Conservation (phyloP, 2,888 invertebrate genomes). For the Chelonus formosanus region DNA sequence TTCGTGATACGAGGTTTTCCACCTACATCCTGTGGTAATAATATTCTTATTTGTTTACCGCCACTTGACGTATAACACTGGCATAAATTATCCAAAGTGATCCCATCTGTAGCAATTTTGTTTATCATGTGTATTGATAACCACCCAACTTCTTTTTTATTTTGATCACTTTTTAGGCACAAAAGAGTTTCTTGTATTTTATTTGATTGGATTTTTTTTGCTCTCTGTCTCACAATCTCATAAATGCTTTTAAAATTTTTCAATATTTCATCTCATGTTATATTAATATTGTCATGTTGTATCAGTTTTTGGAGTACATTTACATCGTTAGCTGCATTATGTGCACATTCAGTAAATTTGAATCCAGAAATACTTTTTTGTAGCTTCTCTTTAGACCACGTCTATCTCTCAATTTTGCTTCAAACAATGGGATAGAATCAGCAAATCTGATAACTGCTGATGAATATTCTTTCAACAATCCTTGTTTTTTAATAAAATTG, state of each 20-base stretch:
- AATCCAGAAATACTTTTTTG: constrained; percentile 9
- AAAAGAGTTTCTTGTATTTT: constrained; percentile 21
- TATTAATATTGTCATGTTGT: constrained; percentile 6
- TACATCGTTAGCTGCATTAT: constrained; percentile 14
- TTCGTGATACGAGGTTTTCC: too few relatives aligned
- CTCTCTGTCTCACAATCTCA: constrained; percentile 6
- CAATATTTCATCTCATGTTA: neutral
- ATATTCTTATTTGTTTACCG: constrained; percentile 16
- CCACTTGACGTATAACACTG: constrained; percentile 20
- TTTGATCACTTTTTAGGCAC: constrained; percentile 12
- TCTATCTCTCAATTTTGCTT: constrained; percentile 5
- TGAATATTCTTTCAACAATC: constrained; percentile 3
- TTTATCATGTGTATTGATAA: constrained; percentile 28
- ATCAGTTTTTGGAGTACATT: neutral
- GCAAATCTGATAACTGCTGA: neutral
- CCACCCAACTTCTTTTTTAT: constrained; percentile 7
- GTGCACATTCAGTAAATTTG: neutral
- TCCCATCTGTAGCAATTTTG: constrained; percentile 28
- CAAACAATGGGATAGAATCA: neutral
- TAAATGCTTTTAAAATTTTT: constrained; percentile 16
- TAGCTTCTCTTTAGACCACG: constrained; percentile 4
- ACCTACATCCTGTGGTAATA: constrained; percentile 11
- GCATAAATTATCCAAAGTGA: constrained; percentile 14
- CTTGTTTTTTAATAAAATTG: constrained; percentile 10
- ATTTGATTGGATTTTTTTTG: constrained; percentile 16